Percentiles rank a stretch among this genome's conserved stretches.
These are phyloP conservation scores for Poecilobothrus nobilitatus DNA, from an alignment of 2,888 invertebrate genomes.

Conservation along the genomic window DNA sequence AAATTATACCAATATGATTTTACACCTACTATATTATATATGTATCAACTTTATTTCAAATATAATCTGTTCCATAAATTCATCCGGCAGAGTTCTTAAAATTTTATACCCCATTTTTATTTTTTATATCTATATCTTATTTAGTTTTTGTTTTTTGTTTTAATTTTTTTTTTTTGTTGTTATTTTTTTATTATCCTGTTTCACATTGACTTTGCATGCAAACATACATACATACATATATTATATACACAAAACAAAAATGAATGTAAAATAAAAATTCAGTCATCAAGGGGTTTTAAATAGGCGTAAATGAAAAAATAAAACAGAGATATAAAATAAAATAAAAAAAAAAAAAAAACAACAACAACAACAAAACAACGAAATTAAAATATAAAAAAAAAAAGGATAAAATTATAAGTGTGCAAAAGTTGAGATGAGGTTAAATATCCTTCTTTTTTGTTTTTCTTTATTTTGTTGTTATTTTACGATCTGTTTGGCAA, in stretches of 20 bases:
- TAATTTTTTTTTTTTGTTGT: not conserved
- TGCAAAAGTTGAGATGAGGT: not conserved
- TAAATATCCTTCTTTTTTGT: not conserved
- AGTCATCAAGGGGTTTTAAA: not conserved
- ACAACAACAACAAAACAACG: not conserved
- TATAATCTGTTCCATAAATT: no score
- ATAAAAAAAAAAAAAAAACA: not conserved
- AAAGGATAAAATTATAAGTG: not conserved
- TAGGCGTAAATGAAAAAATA: constrained; percentile 2
- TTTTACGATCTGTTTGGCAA: not conserved
- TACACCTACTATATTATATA: no score
- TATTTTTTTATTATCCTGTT: not conserved
- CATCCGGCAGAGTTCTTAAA: no score
- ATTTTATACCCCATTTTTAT: not conserved
- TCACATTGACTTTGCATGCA: not conserved
- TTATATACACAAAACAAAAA: no score
- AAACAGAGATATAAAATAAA: not conserved
- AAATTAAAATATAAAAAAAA: not conserved
- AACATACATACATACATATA: no score
- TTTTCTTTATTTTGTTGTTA: not conserved
- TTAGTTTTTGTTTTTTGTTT: no score
- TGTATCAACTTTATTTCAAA: no score
- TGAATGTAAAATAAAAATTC: not conserved
- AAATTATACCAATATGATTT: no score
- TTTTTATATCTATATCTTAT: not conserved